Conservation (phyloP, 2,113 vertebrate genomes). For the Gobiocypris rarus region DNA sequence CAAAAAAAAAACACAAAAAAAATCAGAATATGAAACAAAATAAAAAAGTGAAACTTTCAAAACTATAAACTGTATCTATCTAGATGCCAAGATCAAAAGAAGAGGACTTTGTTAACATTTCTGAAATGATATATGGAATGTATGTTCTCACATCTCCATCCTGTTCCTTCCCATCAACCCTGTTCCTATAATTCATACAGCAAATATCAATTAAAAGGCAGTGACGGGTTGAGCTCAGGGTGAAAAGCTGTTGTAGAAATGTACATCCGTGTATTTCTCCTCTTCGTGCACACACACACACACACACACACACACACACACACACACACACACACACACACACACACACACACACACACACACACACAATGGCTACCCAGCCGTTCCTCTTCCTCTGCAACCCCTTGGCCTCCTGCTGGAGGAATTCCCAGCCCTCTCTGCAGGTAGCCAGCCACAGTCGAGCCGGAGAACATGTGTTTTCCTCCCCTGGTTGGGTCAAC, state of each 20-base stretch:
- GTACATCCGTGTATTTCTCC: slow-evolving; percentile 52
- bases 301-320: slow-evolving; percentile 45
- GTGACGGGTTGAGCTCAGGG: slow-evolving; percentile 8
- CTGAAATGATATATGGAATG: background rate
- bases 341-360: too few species aligned
- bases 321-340: too few species aligned
- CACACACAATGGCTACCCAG: slow-evolving; percentile 65
- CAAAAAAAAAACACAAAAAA: too few species aligned
- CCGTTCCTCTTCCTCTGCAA: slow-evolving; percentile 56
- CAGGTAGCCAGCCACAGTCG: slow-evolving; percentile 84
- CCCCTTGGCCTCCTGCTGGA: slow-evolving; percentile 77
- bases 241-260: slow-evolving; percentile 52
- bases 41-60: background rate
- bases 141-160: background rate
- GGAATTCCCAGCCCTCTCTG: slow-evolving; percentile 85
- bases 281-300: background rate
- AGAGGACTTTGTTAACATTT: background rate
- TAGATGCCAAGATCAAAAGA: background rate
- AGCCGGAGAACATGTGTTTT: slow-evolving; percentile 89
- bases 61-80: background rate
- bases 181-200: slow-evolving; percentile 28
- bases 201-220: slow-evolving; percentile 57
- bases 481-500: slow-evolving; percentile 82
- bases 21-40: too few species aligned
- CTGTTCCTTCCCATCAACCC: background rate